Base-by-base conservation (phyloP, 1,140 invertebrate genomes). In the Dysdera silvatica region DNA sequence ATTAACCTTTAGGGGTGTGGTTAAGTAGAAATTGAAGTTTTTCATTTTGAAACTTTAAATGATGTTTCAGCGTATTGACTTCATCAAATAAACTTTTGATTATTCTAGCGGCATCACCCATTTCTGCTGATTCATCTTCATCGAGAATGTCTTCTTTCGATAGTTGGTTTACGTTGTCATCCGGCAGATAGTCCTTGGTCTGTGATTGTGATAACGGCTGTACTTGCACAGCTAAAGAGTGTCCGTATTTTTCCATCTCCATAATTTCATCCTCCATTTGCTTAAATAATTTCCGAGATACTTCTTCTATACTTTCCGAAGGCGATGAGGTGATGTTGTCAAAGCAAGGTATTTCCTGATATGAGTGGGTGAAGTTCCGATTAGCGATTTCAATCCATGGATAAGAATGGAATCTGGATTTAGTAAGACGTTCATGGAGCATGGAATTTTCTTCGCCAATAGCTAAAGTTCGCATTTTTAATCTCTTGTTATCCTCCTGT, bases 221-320 rank as follows among this genome's bases (percentile, higher is more conserved):
- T 55, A 40, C 8, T 48, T n/a, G 47, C 12, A 5, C 45, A 54
- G 40, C 4, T 16, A 20, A 48, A n/a, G 37, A 33, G 14, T 8
- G 28, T 14, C 41, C 41, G n/a, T 55, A 47, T 41, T 63, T 33
- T 28, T 48, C 24, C 16, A 63, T n/a, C 18, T 63, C 52, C 26
- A 40, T 55, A 52, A 63, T 63, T 40, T 63, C 61, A 23, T 31
- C 31, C 20, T 63, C 49, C 52, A 63, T 56, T 24, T 49, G 20
- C 16, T 63, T n/a, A 6, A 63, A 14, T 29, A 63, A 33, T 23
- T 49, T 56, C n/a, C 56, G 61, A 1, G 61, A 56, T 7, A 55
- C 52, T 40, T 63, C 31, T 31, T 48, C 41, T 32, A 54, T 37
- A 48, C 61, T 29, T 56, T 43, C 20, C 35, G 16, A 14, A n/a